phyloP scores from a whole-genome alignment of 2,888 invertebrate genomes.

The Scrobipalpa atriplicella region DNA sequence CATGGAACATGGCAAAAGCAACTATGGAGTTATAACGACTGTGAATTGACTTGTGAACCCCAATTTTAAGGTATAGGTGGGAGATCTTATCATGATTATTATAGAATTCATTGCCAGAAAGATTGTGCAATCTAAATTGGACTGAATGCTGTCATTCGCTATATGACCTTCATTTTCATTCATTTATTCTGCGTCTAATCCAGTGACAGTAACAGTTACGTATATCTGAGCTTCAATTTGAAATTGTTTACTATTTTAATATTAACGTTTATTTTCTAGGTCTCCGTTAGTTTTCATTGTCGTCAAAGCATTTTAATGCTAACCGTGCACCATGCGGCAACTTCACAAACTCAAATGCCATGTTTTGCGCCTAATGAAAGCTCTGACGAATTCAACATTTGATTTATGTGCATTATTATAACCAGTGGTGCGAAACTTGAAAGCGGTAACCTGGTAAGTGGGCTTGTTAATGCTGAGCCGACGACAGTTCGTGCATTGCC shows the following conservation, averaged over 20 bases:
- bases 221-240: not conserved
- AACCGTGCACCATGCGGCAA: not conserved
- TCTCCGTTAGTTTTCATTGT: not conserved
- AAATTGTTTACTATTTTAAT: not conserved
- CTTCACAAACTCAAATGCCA: not conserved
- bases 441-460: slow-evolving; percentile 58
- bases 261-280: not conserved
- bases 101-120: slow-evolving; percentile 11
- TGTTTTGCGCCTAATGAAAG: not conserved
- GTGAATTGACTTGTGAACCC: slow-evolving; percentile 29
- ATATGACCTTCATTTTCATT: not conserved
- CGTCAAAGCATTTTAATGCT: not conserved
- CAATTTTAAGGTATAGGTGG: slow-evolving; percentile 18
- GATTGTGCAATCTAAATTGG: not conserved
- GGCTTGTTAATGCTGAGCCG: slow-evolving; percentile 52
- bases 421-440: slow-evolving; percentile 54
- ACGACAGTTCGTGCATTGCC: slow-evolving; percentile 65
- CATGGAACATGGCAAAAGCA: slow-evolving; percentile 24
- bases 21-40: slow-evolving; percentile 17
- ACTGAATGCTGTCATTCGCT: slow-evolving; percentile 5
- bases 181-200: not conserved
- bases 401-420: slow-evolving; percentile 36
- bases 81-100: slow-evolving; percentile 18
- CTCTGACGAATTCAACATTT: slow-evolving; percentile 30
- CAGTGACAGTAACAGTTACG: not conserved